Evolutionary conservation across 2,797 vertebrate species (phyloP).

Genomic region (Mareca strepera): DNA sequence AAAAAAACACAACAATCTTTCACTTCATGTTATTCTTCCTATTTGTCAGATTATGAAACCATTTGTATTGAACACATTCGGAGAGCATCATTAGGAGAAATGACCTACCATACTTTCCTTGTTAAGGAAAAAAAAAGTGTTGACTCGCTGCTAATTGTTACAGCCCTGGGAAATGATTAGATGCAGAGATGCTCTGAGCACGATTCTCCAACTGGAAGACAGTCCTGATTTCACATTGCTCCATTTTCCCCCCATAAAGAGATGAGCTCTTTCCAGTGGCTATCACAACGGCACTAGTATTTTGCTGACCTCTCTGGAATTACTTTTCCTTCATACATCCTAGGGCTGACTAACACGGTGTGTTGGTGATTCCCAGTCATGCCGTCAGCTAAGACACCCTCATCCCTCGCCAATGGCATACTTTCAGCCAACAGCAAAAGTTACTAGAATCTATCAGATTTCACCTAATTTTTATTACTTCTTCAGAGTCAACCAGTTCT

Average conservation of each 20-base stretch:
- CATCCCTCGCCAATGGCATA: fast-evolving
- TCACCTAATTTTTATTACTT: not conserved
- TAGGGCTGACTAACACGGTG: not conserved
- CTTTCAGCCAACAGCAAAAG: not conserved
- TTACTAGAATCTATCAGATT: fast-evolving
- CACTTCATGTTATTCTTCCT: not conserved
- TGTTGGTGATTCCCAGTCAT: fast-evolving
- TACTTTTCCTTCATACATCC: not conserved
- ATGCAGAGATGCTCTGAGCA: not conserved
- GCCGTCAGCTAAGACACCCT: not conserved
- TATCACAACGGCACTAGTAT: not conserved
- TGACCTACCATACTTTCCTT: not conserved
- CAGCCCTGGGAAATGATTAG: not conserved
- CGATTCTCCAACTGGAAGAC: not conserved
- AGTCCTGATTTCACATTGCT: not conserved
- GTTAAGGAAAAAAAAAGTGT: constrained; percentile 19
- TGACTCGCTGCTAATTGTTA: not conserved
- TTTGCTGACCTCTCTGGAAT: not conserved
- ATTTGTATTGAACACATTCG: not conserved
- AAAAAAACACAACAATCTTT: not conserved
- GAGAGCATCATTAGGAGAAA: constrained; percentile 8
- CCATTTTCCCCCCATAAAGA: not conserved
- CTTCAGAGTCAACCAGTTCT: not conserved
- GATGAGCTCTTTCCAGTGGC: not conserved
- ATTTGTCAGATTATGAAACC: constrained; percentile 4